phyloP scores from a whole-genome alignment of 2,113 vertebrate genomes.

The Pomatostomus ruficeps region DNA sequence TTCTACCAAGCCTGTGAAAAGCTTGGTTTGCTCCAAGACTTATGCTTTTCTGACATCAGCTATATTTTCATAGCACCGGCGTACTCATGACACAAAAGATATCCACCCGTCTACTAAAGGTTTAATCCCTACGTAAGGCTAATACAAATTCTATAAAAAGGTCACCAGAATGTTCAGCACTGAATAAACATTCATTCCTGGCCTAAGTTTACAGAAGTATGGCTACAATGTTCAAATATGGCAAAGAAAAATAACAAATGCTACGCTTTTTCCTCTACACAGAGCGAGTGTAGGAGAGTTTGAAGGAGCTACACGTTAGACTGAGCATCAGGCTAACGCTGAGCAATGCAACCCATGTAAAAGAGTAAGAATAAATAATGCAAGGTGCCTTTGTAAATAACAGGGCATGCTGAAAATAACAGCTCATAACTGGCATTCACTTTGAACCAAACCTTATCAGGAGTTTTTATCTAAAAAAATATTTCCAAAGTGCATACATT shows the following conservation, averaged over 20 bases:
- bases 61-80: not conserved
- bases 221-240: not conserved
- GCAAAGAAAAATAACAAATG: not conserved
- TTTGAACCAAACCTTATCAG: not conserved
- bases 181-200: not conserved
- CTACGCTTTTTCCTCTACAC: not conserved
- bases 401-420: not conserved
- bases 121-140: not conserved
- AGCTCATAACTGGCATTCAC: not conserved
- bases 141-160: not conserved
- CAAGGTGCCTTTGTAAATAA: not conserved
- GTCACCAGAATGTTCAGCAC: not conserved
- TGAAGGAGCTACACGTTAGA: not conserved
- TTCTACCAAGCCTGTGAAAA: not conserved
- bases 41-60: not conserved
- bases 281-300: not conserved
- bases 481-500: not conserved
- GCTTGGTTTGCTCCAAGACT: not conserved
- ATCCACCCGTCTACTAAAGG: not conserved
- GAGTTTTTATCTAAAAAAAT: not conserved
- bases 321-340: not conserved
- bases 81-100: not conserved
- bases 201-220: not conserved
- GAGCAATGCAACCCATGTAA: not conserved
- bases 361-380: not conserved